These are phyloP conservation scores for Isichthys henryi DNA, from an alignment of 2,113 vertebrate genomes.

Conservation along the genomic window DNA sequence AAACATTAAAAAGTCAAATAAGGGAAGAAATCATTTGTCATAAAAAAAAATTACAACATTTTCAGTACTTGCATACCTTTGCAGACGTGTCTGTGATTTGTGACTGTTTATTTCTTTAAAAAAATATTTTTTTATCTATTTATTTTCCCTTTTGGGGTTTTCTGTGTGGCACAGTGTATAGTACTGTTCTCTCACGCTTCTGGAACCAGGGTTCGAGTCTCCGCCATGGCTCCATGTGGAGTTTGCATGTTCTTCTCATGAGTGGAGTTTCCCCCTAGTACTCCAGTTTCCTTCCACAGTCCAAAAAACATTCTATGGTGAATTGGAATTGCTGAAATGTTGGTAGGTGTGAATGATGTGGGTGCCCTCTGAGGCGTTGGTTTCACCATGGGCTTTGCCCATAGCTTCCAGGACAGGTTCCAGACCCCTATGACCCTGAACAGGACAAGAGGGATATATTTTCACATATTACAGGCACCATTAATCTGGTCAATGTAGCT, in stretches of 20 bases:
- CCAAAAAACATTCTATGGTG: background rate
- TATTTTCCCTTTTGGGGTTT: background rate
- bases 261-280: background rate
- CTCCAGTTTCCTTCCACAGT: background rate
- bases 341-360: background rate
- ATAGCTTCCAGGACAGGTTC: background rate
- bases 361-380: background rate
- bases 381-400: background rate
- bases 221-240: background rate
- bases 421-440: background rate
- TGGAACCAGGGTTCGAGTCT: background rate
- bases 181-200: background rate
- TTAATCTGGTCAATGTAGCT: background rate
- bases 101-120: background rate
- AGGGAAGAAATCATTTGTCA: conserved; percentile 5
- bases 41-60: background rate
- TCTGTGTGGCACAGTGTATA: background rate
- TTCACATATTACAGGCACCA: background rate
- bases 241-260: background rate
- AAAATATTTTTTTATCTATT: background rate
- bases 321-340: background rate
- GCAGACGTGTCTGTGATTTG: background rate
- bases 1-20: conserved; percentile 12
- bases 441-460: background rate
- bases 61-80: background rate